These are phyloP conservation scores for Colostygia pectinataria DNA, from an alignment of 2,888 invertebrate species.

Conservation along the genomic window DNA sequence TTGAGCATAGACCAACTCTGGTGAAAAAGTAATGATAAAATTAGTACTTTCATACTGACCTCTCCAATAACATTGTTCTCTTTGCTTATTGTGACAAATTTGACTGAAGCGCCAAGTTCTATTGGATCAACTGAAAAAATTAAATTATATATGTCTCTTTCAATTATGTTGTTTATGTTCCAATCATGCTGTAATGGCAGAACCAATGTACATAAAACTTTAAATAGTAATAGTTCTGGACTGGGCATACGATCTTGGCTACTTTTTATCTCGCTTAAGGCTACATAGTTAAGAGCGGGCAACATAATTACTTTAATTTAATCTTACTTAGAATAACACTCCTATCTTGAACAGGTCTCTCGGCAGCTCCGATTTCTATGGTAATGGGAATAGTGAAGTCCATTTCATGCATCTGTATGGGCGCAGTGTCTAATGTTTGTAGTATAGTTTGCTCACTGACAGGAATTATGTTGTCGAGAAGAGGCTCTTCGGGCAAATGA, in stretches of 20 bases:
- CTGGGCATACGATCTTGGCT: no score
- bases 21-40: no score
- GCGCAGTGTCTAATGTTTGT: slow-evolving; percentile 64
- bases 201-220: no score
- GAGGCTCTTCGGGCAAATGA: slow-evolving; percentile 50
- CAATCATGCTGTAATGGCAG: no score
- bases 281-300: no score
- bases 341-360: slow-evolving; percentile 65
- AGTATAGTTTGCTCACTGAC: slow-evolving; percentile 73
- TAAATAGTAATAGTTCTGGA: no score
- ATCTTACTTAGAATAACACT: slow-evolving; percentile 63
- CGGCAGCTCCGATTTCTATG: slow-evolving; percentile 70
- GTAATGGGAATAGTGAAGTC: slow-evolving; percentile 68
- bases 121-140: slow-evolving; percentile 65
- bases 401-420: slow-evolving; percentile 61
- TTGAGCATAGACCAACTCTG: no score
- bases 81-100: slow-evolving; percentile 68
- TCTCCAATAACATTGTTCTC: slow-evolving; percentile 72
- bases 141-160: no score
- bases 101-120: slow-evolving; percentile 63
- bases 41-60: slow-evolving; percentile 49
- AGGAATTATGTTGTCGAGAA: slow-evolving; percentile 58
- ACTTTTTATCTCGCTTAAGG: no score
- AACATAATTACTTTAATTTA: slow-evolving; percentile 1
- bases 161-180: no score